phyloP scores from a whole-genome alignment of 2,888 invertebrate genomes.

The Bellardia bayeri region DNA sequence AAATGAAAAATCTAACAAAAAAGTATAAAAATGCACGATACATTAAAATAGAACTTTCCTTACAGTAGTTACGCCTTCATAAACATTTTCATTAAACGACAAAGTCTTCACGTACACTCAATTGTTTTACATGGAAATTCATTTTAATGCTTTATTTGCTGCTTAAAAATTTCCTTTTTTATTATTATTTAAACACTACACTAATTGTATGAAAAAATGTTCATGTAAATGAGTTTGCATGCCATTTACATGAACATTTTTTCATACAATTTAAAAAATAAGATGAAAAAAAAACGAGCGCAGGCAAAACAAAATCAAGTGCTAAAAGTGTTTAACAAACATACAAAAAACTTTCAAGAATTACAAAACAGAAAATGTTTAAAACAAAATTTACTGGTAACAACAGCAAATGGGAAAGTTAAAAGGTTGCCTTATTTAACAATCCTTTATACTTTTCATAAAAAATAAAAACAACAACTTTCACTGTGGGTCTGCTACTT shows the following conservation, averaged over 20 bases:
- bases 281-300: background rate
- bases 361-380: background rate
- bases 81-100: background rate
- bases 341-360: background rate
- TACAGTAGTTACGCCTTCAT: background rate
- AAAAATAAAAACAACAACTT: no score
- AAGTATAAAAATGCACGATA: background rate
- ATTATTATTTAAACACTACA: background rate
- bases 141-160: background rate
- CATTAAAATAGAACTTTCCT: background rate
- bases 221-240: slow-evolving; percentile 2
- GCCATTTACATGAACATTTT: background rate
- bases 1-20: background rate
- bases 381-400: background rate
- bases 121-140: background rate
- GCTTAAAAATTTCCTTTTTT: background rate
- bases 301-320: background rate
- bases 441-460: background rate
- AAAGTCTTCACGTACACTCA: background rate
- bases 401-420: background rate
- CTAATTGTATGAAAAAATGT: background rate
- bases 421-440: background rate
- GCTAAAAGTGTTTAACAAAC: background rate
- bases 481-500: no score
- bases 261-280: background rate